Conservation (phyloP, 2,113 vertebrate species). For the Podilymbus podiceps region DNA sequence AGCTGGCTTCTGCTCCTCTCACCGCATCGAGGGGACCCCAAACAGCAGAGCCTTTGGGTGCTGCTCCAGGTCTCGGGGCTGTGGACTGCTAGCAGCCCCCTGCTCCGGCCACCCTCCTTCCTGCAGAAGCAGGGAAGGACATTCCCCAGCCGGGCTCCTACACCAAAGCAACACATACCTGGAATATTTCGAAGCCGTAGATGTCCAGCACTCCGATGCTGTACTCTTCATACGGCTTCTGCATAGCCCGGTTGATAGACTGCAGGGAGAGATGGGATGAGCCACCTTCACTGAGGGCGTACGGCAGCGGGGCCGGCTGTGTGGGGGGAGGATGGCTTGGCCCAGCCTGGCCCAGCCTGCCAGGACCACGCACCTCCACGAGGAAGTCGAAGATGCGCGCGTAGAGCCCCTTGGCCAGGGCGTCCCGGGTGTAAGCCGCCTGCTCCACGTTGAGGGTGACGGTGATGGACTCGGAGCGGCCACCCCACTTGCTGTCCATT, state of each 20-base stretch:
- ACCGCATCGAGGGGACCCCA: rapidly evolving
- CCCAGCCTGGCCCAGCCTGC: rapidly evolving
- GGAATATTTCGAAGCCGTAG: conserved; percentile 98
- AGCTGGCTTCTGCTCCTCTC: background rate
- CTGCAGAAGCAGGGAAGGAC: background rate
- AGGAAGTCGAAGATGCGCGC: conserved; percentile 91
- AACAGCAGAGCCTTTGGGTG: background rate
- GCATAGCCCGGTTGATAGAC: conserved; percentile 94
- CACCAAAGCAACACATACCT: conserved; percentile 71
- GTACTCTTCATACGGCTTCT: conserved; percentile 89
- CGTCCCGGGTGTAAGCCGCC: conserved; percentile 89
- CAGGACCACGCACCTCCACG: conserved; percentile 79
- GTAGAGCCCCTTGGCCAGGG: conserved; percentile 93
- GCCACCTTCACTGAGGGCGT: rapidly evolving
- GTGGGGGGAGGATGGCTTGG: rapidly evolving
- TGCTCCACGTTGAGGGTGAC: conserved; percentile 96
- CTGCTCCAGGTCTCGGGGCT: background rate
- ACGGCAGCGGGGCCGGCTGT: rapidly evolving
- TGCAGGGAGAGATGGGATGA: background rate
- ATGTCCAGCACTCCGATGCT: conserved; percentile 95
- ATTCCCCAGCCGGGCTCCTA: background rate
- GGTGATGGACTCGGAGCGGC: conserved; percentile 88
- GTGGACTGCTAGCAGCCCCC: rapidly evolving
- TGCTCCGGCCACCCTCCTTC: background rate
- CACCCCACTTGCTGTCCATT: conserved; percentile 97